Base-by-base conservation (phyloP, 30 jellyfish, hydroid and myxozoan genomes). In the Morbakka virulenta region DNA sequence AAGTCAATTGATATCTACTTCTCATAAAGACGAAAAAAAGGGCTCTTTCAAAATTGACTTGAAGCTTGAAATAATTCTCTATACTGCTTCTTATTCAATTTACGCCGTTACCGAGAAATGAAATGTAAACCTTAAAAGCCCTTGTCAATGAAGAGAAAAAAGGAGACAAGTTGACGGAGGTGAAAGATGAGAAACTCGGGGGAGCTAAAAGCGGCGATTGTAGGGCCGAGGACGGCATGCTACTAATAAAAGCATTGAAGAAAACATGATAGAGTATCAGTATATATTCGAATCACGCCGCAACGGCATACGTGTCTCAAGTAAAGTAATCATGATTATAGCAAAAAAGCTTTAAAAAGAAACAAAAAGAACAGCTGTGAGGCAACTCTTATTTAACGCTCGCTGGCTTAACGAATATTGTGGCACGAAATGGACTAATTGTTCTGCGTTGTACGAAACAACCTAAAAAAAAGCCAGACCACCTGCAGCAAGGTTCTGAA, bases 391-490 rank as follows among this genome's bases (percentile, higher is more conserved):
- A 28, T 26, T 6, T 28, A 67, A 34, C 32, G 74, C 25, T 4
- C 68, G 74, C 74, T 67, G 80, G 80, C 32, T 67, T 14, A 1
- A n/a, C n/a, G n/a, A n/a, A n/a, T n/a, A n/a, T n/a, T n/a, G n/a
- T n/a, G n/a, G n/a, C n/a, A n/a, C n/a, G n/a, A n/a, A n/a, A n/a
- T n/a, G n/a, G n/a, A n/a, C n/a, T n/a, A n/a, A n/a, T n/a, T n/a
- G n/a, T 71, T 30, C 83, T 17, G 20, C 78, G 31, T 6, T 27
- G 25, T 14, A 73, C 85, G 34, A 69, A 67, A 3, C 36, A 69
- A n/a, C 68, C 82, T 69, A 57, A 69, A 68, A 69, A 47, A 47
- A 69, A 22, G 68, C 82, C 82, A 69, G 36, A 32, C 4, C 82
- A 69, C 9, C n/a, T 69, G 74, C 47, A 20, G 33, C 36, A 33